Evolutionary conservation across 1,140 invertebrate genomes (phyloP).

Genomic region (Diorhabda carinulata): DNA sequence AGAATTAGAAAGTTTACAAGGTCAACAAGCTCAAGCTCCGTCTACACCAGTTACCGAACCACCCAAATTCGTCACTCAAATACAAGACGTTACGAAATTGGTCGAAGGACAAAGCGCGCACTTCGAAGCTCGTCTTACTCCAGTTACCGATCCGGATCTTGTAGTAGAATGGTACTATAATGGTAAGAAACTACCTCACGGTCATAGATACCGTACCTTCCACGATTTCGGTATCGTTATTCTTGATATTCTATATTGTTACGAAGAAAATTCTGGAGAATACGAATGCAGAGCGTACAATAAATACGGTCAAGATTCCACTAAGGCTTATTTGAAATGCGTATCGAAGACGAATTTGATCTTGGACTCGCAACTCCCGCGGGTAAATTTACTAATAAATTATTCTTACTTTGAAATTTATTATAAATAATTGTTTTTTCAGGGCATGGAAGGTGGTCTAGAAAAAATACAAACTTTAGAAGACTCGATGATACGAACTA

Average conservation of each 20-base stretch:
- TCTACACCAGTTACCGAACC: slow-evolving; percentile 70
- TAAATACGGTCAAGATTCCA: slow-evolving; percentile 84
- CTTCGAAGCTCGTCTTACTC: slow-evolving; percentile 87
- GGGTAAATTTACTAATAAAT: slow-evolving; percentile 51
- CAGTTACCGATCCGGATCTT: slow-evolving; percentile 87
- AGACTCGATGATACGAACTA: slow-evolving; percentile 72
- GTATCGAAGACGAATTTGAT: slow-evolving; percentile 88
- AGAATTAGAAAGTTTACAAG: slow-evolving; percentile 75
- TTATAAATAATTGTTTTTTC: slow-evolving; percentile 36
- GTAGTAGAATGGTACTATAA: slow-evolving; percentile 95
- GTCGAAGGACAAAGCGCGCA: slow-evolving; percentile 92
- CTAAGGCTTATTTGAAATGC: slow-evolving; percentile 81
- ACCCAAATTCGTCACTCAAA: slow-evolving; percentile 87
- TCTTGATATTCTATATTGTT: slow-evolving; percentile 93
- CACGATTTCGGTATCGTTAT: slow-evolving; percentile 97
- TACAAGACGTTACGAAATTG: slow-evolving; percentile 73
- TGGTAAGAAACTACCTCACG: slow-evolving; percentile 85
- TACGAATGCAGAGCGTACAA: slow-evolving; percentile 91
- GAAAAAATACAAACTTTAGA: slow-evolving; percentile 91
- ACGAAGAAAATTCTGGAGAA: slow-evolving; percentile 92
- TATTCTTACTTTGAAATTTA: not conserved
- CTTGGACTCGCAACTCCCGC: slow-evolving; percentile 89
- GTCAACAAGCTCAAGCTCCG: slow-evolving; percentile 58
- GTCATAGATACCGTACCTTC: slow-evolving; percentile 92
- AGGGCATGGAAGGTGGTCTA: slow-evolving; percentile 88